These are phyloP conservation scores for Argyrosomus japonicus DNA, from an alignment of 2,113 vertebrate species.

Conservation along the genomic window DNA sequence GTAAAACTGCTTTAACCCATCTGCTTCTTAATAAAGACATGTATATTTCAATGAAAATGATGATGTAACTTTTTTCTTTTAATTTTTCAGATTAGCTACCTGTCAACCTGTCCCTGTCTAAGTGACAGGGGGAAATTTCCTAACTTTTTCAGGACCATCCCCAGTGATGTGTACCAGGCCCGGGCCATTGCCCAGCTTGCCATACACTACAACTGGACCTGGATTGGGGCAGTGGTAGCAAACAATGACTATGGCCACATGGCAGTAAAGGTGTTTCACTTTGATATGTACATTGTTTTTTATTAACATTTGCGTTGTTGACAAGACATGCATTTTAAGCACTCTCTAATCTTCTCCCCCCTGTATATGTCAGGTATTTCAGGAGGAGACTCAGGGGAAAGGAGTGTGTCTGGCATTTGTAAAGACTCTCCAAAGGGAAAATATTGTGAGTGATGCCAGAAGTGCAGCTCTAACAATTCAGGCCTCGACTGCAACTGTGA, in stretches of 20 bases:
- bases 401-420: constrained; percentile 82
- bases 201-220: constrained; percentile 82
- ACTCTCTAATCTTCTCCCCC: neutral
- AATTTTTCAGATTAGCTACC: constrained; percentile 66
- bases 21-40: neutral
- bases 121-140: constrained; percentile 80
- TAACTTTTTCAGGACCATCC: constrained; percentile 85
- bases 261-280: constrained; percentile 72
- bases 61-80: neutral
- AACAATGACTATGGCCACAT: constrained; percentile 81
- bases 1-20: neutral
- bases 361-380: constrained; percentile 67
- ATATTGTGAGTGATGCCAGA: constrained; percentile 70
- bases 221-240: constrained; percentile 82
- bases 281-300: neutral
- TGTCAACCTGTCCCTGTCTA: constrained; percentile 76
- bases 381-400: constrained; percentile 70
- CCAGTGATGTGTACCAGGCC: constrained; percentile 84
- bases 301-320: too few relatives aligned
- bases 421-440: constrained; percentile 75
- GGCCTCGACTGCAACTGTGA: constrained; percentile 77
- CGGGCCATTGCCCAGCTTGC: constrained; percentile 79
- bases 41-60: neutral
- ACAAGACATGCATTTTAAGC: too few relatives aligned
- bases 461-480: constrained; percentile 73